Conservation (phyloP, 2,888 invertebrate genomes). For the Ceraclea dissimilis region DNA sequence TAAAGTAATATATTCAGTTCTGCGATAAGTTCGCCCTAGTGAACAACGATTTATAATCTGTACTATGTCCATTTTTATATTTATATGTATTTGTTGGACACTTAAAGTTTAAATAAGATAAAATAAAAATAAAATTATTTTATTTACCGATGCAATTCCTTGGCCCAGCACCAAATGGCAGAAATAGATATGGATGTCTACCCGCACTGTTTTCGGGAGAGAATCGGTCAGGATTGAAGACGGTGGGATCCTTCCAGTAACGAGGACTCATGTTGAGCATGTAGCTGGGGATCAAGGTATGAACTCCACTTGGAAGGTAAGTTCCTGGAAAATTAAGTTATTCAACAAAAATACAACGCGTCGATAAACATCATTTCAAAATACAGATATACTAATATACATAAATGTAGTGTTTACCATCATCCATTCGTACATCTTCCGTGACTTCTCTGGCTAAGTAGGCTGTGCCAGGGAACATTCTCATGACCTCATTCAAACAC, state of each 20-base stretch:
- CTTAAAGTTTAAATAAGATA: not conserved
- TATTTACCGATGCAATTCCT: slow-evolving; percentile 10
- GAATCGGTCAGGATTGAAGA: slow-evolving; percentile 14
- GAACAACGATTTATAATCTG: no score
- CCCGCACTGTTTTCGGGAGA: not conserved
- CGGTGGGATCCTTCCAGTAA: slow-evolving; percentile 3
- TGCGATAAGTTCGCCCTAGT: no score
- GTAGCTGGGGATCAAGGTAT: not conserved
- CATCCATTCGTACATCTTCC: not conserved
- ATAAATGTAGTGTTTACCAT: not conserved
- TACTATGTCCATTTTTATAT: no score
- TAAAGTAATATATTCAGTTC: no score
- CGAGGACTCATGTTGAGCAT: slow-evolving; percentile 7
- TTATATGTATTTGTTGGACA: no score
- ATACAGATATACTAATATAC: no score
- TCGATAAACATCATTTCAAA: no score
- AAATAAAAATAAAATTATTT: not conserved
- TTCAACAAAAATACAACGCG: no score
- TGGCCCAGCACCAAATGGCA: slow-evolving; percentile 9
- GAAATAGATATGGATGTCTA: slow-evolving; percentile 2
- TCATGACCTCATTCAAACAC: slow-evolving; percentile 10
- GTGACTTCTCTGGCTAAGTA: slow-evolving; percentile 4
- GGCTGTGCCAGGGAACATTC: slow-evolving; percentile 8
- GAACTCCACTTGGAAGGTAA: not conserved
- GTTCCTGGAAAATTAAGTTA: not conserved